Base-by-base conservation (phyloP, 2,113 vertebrate genomes). In the Leptodactylus fuscus region DNA sequence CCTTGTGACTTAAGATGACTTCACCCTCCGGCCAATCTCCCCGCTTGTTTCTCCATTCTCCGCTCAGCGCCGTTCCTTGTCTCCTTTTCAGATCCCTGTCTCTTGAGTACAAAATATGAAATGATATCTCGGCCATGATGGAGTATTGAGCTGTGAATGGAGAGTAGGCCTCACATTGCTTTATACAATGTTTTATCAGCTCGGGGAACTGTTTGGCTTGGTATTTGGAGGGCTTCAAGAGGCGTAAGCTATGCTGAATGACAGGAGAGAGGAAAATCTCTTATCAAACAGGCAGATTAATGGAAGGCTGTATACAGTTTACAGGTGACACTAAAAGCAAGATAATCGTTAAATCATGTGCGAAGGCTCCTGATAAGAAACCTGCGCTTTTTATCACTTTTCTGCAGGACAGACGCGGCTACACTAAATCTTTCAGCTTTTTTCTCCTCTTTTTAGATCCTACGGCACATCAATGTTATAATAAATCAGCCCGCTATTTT, bases 221-320 rank as follows among this genome's bases (percentile, higher is more conserved):
- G 83, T 71, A 58, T 85, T 80, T 85, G 67, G 83, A 85, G 65
- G 65, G 48, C 67, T 80, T 85, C 49, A 32, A 80, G 76, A 85
- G 65, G 32, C 46, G 29, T 71, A 85, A 85, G 46, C 83, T 71
- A 76, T 38, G 46, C 79, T 80, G 83, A 85, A 69, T 71, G 83
- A 85, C 83, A 71, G 83, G 58, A 71, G 34, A 85, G 83, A 80
- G 34, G 83, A 85, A 85, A 85, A 80, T 69, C 83, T 85, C 83
- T 85, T 85, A 80, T 85, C 75, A 78, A 78, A 67, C 62, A 80
- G 83, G 76, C 76, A 80, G 83, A 85, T 85, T 85, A 85, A 85
- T 85, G 83, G 83, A 70, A 71, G 46, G 76, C 76, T 85, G 83
- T 71, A 80, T 80, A 79, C 76, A 55, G 62, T 85, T 85, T 85